Evolutionary conservation across 1,140 invertebrate species (phyloP), one percentile per base, ranked within the genome.

Genomic region (Sitobion miscanthi): DNA sequence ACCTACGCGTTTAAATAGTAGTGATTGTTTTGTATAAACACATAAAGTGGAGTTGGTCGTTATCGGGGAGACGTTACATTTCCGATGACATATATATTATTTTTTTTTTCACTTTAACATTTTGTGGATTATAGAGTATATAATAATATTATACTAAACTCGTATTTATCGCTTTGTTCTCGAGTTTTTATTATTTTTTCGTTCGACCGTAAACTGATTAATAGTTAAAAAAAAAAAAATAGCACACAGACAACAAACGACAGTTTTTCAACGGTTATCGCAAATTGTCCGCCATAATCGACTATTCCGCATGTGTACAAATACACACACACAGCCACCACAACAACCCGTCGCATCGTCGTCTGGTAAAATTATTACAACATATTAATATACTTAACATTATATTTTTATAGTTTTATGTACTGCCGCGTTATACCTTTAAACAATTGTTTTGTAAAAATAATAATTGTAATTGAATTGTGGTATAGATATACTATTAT

Each of bases 231-330:
- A 86, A 88, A n/a, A 35, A 89, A 35, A 89, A 57, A 89, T 57
- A 35, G 52, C 49, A 38, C 38, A 57, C 52, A 89, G 49, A 89
- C 87, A 89, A 89, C 87, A 89, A 89, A 89, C 87, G 87, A 89
- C 49, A 35, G 35, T 38, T 89, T 89, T 89, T 57, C 87, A 54
- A 89, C 87, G 9, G 49, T 89, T 89, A 57, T 89, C 49, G 87
- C 52, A 57, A 57, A 57, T 57, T 89, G 52, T 57, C 21, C 52
- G 35, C 47, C n/a, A 23, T 87, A 52, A 52, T 88, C 86, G 47
- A 35, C 86, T 52, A 49, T 35, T 35, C 20, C n/a, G 38, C 38
- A 21, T 89, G 38, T 89, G 9, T 54, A 25, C 2, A 6, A 23
- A 89, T 8, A 35, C 35, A 83, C 77, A 83, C 2, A 23, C 38